These are phyloP conservation scores for Carterocephalus palaemon DNA, from an alignment of 2,888 invertebrate species.

Conservation along the genomic window DNA sequence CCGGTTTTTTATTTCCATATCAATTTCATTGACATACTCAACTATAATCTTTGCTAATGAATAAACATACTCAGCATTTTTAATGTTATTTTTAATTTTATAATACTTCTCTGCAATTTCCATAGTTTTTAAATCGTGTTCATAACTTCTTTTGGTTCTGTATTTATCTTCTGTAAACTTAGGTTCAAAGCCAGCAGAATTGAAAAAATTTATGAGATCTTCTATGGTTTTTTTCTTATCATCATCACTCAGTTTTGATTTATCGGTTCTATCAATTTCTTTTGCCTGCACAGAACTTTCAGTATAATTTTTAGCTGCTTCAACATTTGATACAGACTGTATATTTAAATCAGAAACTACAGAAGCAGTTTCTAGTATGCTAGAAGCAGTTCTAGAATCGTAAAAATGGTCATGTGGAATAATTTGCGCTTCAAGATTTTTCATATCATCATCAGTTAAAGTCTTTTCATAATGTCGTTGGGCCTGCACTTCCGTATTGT, in stretches of 20 bases:
- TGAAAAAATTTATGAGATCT: constrained; percentile 63
- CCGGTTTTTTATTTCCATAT: constrained; percentile 48
- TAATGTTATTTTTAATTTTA: constrained; percentile 49
- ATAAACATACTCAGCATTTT: constrained; percentile 51
- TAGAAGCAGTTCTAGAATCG: constrained; percentile 23
- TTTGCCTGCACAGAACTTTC: constrained; percentile 33
- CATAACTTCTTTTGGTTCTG: constrained; percentile 54
- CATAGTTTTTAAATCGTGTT: constrained; percentile 48
- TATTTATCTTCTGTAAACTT: constrained; percentile 31
- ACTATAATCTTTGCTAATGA: constrained; percentile 50
- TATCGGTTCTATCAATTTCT: constrained; percentile 15
- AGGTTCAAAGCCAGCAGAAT: constrained; percentile 50
- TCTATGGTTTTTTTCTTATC: constrained; percentile 68
- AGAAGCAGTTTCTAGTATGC: constrained; percentile 6
- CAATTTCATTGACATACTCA: constrained; percentile 57
- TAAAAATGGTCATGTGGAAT: constrained; percentile 45
- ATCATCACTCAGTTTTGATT: constrained; percentile 44
- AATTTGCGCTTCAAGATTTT: constrained; percentile 63
- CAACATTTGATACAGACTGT: constrained; percentile 37
- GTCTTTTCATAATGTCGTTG: constrained; percentile 44
- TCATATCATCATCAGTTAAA: constrained; percentile 55
- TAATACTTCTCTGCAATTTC: constrained; percentile 47
- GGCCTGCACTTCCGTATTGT: constrained; percentile 49
- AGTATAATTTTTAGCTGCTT: constrained; percentile 35
- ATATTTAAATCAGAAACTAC: constrained; percentile 29